A percentile compares a stretch with the other conserved stretches of the same genome.
Conservation (phyloP, 2,797 vertebrate genomes). For the Ctenosaura bakeri region DNA sequence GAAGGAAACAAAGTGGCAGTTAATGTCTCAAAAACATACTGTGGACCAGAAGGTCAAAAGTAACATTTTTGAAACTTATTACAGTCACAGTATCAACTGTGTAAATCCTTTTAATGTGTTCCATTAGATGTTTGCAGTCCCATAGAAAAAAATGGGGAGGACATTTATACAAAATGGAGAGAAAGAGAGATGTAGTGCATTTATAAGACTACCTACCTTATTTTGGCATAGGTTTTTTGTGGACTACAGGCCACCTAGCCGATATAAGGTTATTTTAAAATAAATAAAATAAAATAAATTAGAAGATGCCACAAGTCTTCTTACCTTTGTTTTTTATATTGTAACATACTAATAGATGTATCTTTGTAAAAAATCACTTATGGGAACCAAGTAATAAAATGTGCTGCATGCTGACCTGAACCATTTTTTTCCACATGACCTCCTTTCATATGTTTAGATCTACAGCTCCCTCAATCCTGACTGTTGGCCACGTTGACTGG, state of each 20-base stretch:
- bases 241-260: neutral
- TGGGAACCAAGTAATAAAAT: neutral
- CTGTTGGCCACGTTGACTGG: neutral
- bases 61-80: neutral
- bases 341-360: too few relatives aligned
- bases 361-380: neutral
- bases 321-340: neutral
- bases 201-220: too few relatives aligned
- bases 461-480: neutral
- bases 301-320: neutral
- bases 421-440: neutral
- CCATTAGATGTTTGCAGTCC: neutral
- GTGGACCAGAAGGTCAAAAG: neutral
- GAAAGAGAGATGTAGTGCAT: too few relatives aligned
- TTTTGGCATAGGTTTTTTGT: neutral
- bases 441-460: neutral
- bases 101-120: neutral
- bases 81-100: neutral
- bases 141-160: neutral
- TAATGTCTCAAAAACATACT: neutral
- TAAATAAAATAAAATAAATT: too few relatives aligned
- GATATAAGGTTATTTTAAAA: neutral
- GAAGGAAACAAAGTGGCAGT: neutral
- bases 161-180: neutral
- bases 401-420: neutral